phyloP scores from a whole-genome alignment of 2,888 invertebrate species.

The Fissipunctia ypsillon region DNA sequence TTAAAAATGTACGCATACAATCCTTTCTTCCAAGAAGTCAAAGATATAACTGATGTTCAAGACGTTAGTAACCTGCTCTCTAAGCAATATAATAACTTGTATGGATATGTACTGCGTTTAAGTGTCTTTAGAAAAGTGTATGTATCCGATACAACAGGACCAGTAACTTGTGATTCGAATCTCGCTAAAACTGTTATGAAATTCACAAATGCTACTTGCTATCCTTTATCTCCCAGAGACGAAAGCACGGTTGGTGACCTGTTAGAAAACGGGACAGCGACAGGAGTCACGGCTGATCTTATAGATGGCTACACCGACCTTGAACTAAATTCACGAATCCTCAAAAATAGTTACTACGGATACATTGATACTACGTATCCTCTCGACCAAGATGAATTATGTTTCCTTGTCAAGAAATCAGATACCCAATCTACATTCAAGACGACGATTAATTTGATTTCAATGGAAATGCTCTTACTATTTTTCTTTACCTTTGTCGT shows the following conservation, averaged over 20 bases:
- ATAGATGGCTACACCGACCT: slow-evolving; percentile 89
- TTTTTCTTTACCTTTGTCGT: slow-evolving; percentile 76
- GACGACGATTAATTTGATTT: slow-evolving; percentile 81
- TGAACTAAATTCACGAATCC: slow-evolving; percentile 89
- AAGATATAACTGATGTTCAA: slow-evolving; percentile 81
- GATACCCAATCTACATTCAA: slow-evolving; percentile 86
- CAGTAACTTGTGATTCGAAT: slow-evolving; percentile 78
- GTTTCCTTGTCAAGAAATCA: slow-evolving; percentile 89
- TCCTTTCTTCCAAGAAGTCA: slow-evolving; percentile 84
- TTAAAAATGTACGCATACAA: slow-evolving; percentile 89
- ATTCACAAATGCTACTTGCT: slow-evolving; percentile 83
- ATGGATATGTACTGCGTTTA: slow-evolving; percentile 78
- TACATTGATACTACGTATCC: slow-evolving; percentile 89
- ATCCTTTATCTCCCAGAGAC: slow-evolving; percentile 81
- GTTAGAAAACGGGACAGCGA: slow-evolving; percentile 84
- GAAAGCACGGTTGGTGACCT: slow-evolving; percentile 85
- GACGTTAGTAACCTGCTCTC: slow-evolving; percentile 76
- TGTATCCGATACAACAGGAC: slow-evolving; percentile 76
- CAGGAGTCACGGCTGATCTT: slow-evolving; percentile 85
- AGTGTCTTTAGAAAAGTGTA: slow-evolving; percentile 83
- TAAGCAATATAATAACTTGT: slow-evolving; percentile 80
- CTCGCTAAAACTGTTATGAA: slow-evolving; percentile 79
- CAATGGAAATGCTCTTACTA: slow-evolving; percentile 75
- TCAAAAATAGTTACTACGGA: slow-evolving; percentile 87
- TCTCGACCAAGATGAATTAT: slow-evolving; percentile 89